Base-by-base conservation (phyloP, 2,888 invertebrate genomes). In the Scaptomyza reducta region DNA sequence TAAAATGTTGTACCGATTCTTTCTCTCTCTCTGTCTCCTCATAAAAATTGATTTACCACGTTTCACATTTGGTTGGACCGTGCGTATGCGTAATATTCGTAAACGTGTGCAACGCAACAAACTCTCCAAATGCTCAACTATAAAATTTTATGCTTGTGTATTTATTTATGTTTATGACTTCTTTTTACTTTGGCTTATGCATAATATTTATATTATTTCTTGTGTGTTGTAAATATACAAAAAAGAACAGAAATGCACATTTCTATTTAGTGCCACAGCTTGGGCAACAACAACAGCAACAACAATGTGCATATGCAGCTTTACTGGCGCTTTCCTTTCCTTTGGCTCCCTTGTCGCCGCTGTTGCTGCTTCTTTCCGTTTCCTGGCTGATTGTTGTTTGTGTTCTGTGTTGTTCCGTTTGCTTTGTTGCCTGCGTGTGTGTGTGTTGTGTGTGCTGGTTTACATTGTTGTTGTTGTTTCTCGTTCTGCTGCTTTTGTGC, bases 11-110 rank as follows among this genome's bases (percentile, higher is more conserved):
- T 47, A 47, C 13, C 33, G 5, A 13, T 13, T 33, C 6, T 9
- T 7, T 27, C 27, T 27, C 31, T 31, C 31, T 31, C 31, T 31
- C 31, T 27, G 13, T 31, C 31, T 31, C 2, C 7, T 46, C 73
- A 69, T 82, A 77, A 85, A 85, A 82, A 82, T 82, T 82, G 79
- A 85, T 82, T 82, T 73, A 82, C 56, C 62, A 79, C 69, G 47
- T 50, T 50, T 51, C 59, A 58, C 59, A 55, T 38, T 46, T 45
- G 31, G 62, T 49, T 29, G 68, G 53, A 66, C 75, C 68, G 72
- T 75, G 85, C 82, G 82, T 85, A 85, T 83, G 70, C 82, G 79
- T 85, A 75, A 82, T 82, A 65, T 68, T 33, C n/a, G 6, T 40
- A 9, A 44, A 27, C 29, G 18, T 47, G 16, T 47, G 16, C 47